These are phyloP conservation scores for Habropoda laboriosa DNA, from an alignment of 1,140 invertebrate species.

Conservation along the genomic window DNA sequence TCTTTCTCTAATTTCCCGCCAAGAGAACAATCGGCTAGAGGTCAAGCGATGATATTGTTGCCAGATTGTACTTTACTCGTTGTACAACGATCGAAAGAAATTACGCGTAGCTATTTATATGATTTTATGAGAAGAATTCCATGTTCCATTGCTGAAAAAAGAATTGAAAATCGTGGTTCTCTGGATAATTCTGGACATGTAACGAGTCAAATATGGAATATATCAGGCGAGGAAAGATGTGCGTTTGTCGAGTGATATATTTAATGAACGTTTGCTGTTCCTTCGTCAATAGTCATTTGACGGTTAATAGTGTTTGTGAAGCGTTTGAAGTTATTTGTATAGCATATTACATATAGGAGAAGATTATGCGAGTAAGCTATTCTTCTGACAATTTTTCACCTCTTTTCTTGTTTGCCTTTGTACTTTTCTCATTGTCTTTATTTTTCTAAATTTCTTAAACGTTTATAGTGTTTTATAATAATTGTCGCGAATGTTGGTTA, in stretches of 20 bases:
- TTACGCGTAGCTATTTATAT: background rate
- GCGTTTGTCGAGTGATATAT: background rate
- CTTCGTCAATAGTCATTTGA: background rate
- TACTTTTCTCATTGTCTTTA: too few species aligned
- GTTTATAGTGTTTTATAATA: too few species aligned
- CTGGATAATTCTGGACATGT: background rate
- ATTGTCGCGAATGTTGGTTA: too few species aligned
- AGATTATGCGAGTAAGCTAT: background rate
- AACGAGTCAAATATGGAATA: slow-evolving; percentile 1
- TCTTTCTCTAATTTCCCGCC: background rate
- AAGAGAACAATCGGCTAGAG: background rate
- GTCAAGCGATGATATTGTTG: background rate
- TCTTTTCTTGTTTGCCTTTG: background rate
- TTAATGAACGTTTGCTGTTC: background rate
- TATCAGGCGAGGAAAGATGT: background rate
- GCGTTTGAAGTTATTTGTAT: background rate
- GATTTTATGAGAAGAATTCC: background rate
- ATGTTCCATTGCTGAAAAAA: background rate
- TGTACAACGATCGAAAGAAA: background rate
- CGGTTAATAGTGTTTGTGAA: too few species aligned
- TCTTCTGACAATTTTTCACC: background rate
- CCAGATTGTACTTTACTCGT: background rate
- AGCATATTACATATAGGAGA: background rate
- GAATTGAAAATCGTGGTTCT: background rate
- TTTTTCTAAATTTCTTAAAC: too few species aligned